phyloP scores from a whole-genome alignment of 2,797 vertebrate genomes.

The Leucoraja ocellata region DNA sequence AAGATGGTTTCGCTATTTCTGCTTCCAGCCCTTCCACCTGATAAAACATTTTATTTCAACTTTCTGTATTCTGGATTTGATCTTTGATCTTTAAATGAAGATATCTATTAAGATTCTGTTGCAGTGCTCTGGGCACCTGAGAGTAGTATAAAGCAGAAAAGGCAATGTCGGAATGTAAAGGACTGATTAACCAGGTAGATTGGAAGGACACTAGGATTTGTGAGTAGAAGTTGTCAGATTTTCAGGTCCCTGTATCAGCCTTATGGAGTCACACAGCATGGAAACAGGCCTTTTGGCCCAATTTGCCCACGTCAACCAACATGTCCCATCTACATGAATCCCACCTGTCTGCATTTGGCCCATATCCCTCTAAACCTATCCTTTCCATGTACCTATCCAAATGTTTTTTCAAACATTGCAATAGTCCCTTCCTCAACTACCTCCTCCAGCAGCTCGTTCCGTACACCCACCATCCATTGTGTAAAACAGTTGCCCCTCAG shows the following conservation, averaged over 20 bases:
- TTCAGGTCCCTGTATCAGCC: background rate
- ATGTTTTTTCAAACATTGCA: no score
- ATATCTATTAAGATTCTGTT: background rate
- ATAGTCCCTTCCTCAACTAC: no score
- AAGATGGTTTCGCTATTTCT: background rate
- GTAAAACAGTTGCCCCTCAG: no score
- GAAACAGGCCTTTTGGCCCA: no score
- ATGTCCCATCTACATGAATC: no score
- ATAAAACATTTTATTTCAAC: background rate
- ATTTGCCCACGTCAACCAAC: no score
- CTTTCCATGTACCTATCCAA: no score
- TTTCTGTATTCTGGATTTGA: background rate
- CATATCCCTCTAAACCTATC: no score
- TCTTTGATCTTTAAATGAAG: background rate
- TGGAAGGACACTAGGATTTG: background rate
- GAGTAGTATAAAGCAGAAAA: background rate
- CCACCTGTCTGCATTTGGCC: no score
- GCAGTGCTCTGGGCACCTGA: background rate
- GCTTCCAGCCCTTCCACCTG: background rate
- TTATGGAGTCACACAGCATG: no score
- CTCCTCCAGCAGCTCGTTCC: no score
- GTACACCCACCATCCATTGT: no score
- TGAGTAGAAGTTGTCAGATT: background rate
- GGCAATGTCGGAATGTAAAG: background rate
- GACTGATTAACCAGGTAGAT: background rate